A percentile compares a stretch with the other conserved stretches of the same genome.
These are phyloP conservation scores for Eremobia ochroleuca DNA, from an alignment of 2,888 invertebrate species.

Conservation along the genomic window DNA sequence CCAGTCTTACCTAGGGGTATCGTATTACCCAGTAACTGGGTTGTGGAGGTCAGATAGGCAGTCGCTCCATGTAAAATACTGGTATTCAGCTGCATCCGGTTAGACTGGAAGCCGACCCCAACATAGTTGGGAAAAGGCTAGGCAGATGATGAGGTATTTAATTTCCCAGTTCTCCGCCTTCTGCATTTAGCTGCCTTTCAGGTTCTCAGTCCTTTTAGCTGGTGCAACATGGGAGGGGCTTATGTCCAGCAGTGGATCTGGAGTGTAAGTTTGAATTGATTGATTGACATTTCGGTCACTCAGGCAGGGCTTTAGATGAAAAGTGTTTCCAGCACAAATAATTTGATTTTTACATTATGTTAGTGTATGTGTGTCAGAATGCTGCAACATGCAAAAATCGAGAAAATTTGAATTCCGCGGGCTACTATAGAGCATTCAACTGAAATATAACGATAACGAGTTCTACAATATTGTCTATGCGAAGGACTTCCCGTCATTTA, in stretches of 20 bases:
- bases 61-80: too few relatives aligned
- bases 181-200: background rate
- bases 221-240: background rate
- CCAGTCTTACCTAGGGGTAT: too few relatives aligned
- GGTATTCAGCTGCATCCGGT: too few relatives aligned
- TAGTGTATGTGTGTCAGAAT: background rate
- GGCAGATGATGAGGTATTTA: too few relatives aligned
- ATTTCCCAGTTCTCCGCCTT: too few relatives aligned
- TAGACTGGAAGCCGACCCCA: too few relatives aligned
- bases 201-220: background rate
- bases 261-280: background rate
- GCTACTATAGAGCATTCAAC: background rate
- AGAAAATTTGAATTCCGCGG: conserved; percentile 9
- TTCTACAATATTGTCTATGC: conserved; percentile 17
- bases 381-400: background rate
- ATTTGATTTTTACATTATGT: background rate
- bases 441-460: background rate
- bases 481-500: conserved; percentile 3
- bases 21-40: too few relatives aligned
- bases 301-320: background rate
- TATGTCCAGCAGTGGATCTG: background rate
- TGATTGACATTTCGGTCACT: background rate
- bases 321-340: background rate
- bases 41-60: too few relatives aligned
- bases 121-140: too few relatives aligned